Base-by-base conservation (phyloP, 2,113 vertebrate species). In the Sebastes schlegelii region DNA sequence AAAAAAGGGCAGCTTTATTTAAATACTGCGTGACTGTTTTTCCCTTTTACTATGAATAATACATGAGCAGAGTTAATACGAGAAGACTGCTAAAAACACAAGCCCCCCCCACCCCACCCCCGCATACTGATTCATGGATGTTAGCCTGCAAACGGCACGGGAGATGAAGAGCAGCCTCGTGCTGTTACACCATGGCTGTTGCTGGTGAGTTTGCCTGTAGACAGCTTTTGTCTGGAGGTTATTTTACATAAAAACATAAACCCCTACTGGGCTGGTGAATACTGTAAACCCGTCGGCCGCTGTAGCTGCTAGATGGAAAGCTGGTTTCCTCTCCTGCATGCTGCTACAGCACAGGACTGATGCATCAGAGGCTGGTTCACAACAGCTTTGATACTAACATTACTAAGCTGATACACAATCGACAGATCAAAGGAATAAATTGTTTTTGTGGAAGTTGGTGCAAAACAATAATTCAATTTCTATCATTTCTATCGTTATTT, bases 1-100 rank as follows among this genome's bases (percentile, higher is more conserved):
- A 17, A 55, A 82, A 73, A 86, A 90, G 70, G 91, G 91, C 92
- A 93, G 90, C 91, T 94, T 93, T 80, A 81, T 88, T 89, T 85
- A 77, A 88, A 81, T 63, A 82, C 86, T 86, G 80, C 69, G 75
- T 64, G 91, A 92, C 90, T 88, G 88, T 90, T 92, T 74, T 79
- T 69, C 80, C 89, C 83, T 64, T 68, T 68, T 46, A 48, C 43
- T 12, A n/a, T 58, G 52, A 79, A 61, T 54, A 60, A 80, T 14
- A 61, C 55, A 51, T 14, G 23, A 85, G 79, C 78, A 61, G 74
- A 85, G 46, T 63, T 75, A 62, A 72, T 26, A 75, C 4, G 12
- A 65, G 52, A 62, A 64, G 21, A 85, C 62, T 1, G 58, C 73
- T 43, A 9, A 61, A 71, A 11, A 81, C 40, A 55, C 60, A 26